Base-by-base conservation (phyloP, 2,888 invertebrate genomes). In the Allolobophora icterica region DNA sequence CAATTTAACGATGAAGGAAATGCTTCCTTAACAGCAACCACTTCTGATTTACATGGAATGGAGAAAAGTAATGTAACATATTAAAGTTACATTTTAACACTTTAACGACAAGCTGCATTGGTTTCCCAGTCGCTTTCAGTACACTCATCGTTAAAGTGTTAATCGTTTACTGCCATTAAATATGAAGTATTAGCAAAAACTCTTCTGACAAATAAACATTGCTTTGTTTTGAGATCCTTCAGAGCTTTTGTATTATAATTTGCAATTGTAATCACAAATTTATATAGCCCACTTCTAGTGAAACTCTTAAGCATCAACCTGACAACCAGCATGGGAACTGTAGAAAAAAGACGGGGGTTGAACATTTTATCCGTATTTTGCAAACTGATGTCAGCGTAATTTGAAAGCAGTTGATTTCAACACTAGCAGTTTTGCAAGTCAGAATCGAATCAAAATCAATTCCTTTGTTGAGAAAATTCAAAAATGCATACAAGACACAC, bases 201-300 rank as follows among this genome's bases (percentile, higher is more conserved):
- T 71, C 71, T 1, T 71, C 71, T 71, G 24, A 52, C 24, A 52
- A 52, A 24, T 21, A 71, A 30, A 71, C 11, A 52, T 52, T 19
- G 52, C 52, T 71, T n/a, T 71, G 71, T 71, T n/a, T n/a, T 71
- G 30, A 87, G 35, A 83, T 84, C n/a, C 87, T 38, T 35, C 30
- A 19, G 34, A 19, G 5, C n/a, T 40, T 30, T 42, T 42, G 15
- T 42, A 42, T 42, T 52, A 6, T 15, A 24, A 71, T 3, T 71
- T 71, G 71, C n/a, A 71, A 71, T n/a, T n/a, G 71, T 71, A 71
- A n/a, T 71, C n/a, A n/a, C n/a, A n/a, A 71, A 71, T n/a, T n/a
- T 71, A n/a, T 30, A n/a, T 71, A 4, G n/a, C n/a, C 11, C n/a
- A 71, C 30, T 71, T 71, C 30, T n/a, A 71, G n/a, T 11, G 13